These are phyloP conservation scores for Melanostoma scalare DNA, from an alignment of 2,888 invertebrate genomes.

Conservation along the genomic window DNA sequence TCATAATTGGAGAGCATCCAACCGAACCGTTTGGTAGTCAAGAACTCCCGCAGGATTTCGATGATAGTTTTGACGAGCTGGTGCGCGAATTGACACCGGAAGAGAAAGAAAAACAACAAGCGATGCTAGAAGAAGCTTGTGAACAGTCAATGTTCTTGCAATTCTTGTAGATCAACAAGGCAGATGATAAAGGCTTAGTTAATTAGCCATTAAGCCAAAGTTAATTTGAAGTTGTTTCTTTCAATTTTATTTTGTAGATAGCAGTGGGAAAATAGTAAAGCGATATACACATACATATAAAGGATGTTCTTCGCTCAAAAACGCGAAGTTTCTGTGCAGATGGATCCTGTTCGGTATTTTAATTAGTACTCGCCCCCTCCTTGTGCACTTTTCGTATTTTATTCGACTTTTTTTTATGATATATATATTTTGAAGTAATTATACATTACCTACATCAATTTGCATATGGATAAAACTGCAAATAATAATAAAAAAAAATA, in stretches of 20 bases:
- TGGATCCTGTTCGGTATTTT: conserved; percentile 57
- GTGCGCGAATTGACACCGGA: conserved; percentile 77
- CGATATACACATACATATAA: conserved; percentile 26
- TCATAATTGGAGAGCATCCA: conserved; percentile 86
- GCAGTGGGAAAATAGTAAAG: conserved; percentile 48
- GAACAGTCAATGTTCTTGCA: conserved; percentile 80
- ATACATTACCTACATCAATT: conserved; percentile 47
- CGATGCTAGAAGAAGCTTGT: conserved; percentile 81
- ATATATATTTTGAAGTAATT: conserved; percentile 31
- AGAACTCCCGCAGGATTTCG: conserved; percentile 78
- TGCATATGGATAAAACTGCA: conserved; percentile 56
- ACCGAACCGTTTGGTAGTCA: conserved; percentile 73
- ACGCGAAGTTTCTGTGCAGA: not conserved
- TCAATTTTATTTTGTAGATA: conserved; percentile 61
- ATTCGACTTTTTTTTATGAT: conserved; percentile 36
- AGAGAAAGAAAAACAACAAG: conserved; percentile 79
- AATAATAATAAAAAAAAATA: conserved; percentile 44
- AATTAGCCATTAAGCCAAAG: conserved; percentile 69
- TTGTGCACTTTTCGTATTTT: conserved; percentile 39
- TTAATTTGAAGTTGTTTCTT: conserved; percentile 53
- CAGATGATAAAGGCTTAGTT: conserved; percentile 36
- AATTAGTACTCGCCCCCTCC: conserved; percentile 22
- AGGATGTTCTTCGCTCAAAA: conserved; percentile 18
- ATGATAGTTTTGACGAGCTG: conserved; percentile 80
- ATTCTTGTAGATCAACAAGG: conserved; percentile 74